Evolutionary conservation across 2,797 vertebrate genomes (phyloP).

Genomic region (Pachyuromys duprasi): DNA sequence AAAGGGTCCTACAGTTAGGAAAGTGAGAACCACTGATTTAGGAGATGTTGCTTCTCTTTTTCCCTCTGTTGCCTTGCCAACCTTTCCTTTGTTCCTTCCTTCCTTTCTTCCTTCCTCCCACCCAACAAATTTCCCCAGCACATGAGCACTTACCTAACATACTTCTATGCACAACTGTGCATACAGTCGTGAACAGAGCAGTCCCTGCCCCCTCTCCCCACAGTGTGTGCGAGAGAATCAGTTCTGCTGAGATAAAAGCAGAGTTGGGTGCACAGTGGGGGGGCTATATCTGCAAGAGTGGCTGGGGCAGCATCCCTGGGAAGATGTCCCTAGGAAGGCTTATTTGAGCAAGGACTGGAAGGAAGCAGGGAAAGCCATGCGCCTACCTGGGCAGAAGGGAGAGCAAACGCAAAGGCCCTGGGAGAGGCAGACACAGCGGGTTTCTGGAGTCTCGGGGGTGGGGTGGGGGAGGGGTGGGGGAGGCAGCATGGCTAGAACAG

Average conservation of each 20-base stretch:
- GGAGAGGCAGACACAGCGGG: accelerated
- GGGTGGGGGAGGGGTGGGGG: too few relatives aligned
- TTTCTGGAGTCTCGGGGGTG: not conserved
- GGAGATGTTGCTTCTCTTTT: not conserved
- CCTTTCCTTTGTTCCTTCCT: not conserved
- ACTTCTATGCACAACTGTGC: not conserved
- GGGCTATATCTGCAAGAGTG: not conserved
- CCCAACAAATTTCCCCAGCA: not conserved
- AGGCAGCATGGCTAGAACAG: too few relatives aligned
- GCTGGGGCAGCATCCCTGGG: not conserved
- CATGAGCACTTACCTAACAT: not conserved
- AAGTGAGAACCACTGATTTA: not conserved
- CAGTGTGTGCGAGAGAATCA: not conserved
- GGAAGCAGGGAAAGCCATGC: not conserved
- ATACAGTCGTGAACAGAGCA: not conserved
- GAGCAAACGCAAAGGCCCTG: not conserved
- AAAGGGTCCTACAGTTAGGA: not conserved
- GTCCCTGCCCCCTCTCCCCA: not conserved
- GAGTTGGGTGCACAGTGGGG: not conserved
- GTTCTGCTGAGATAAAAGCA: not conserved
- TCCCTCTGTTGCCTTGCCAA: not conserved
- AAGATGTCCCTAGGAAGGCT: not conserved
- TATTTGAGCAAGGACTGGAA: not conserved
- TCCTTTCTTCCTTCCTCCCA: not conserved
- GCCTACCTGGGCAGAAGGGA: not conserved